A percentile compares a stretch with the other conserved stretches of the same genome.
phyloP scores from a whole-genome alignment of 2,113 vertebrate species.

The Lepus timidus region DNA sequence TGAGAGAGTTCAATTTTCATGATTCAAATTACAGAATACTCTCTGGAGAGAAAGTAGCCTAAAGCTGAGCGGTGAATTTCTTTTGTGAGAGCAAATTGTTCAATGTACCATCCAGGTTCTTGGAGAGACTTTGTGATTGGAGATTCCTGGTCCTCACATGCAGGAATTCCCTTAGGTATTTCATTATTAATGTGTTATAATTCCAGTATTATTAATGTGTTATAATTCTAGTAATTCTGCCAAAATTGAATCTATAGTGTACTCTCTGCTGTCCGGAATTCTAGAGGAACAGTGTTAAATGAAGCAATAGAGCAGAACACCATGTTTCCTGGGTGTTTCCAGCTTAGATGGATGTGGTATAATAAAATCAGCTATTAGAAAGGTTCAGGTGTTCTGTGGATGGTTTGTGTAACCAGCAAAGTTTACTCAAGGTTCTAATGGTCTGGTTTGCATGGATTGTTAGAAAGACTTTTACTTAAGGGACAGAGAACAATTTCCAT shows the following conservation, averaged over 20 bases:
- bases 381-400: not conserved
- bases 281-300: not conserved
- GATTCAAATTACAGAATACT: not conserved
- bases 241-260: not conserved
- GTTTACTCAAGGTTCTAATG: not conserved
- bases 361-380: not conserved
- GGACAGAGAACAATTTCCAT: not conserved
- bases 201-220: not conserved
- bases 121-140: not conserved
- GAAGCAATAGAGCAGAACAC: not conserved
- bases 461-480: not conserved
- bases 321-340: not conserved
- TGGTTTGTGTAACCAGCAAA: not conserved
- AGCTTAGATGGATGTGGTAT: not conserved
- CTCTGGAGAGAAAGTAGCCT: not conserved
- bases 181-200: not conserved
- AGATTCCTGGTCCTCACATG: not conserved
- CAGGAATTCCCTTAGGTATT: not conserved
- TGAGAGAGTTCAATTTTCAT: not conserved
- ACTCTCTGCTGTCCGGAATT: not conserved
- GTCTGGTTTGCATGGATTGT: not conserved
- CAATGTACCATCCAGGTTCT: not conserved
- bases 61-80: not conserved
- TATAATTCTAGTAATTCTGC: not conserved
- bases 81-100: not conserved